Conservation (phyloP, 1,140 invertebrate species). For the Tachypleus tridentatus region DNA sequence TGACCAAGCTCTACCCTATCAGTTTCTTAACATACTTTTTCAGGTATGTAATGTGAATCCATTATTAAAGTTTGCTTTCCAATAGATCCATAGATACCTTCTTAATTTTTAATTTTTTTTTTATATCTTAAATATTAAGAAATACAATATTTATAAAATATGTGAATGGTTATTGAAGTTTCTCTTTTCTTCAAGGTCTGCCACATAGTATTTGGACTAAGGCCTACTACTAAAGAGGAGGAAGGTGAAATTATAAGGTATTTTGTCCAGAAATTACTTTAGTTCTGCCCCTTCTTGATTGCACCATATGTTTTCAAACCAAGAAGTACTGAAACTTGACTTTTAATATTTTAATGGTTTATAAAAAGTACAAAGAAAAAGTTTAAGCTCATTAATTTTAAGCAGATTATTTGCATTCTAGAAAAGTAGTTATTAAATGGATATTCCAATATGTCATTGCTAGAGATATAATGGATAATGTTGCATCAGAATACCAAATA, state of each 20-base stretch:
- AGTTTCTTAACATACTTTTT: constrained; percentile 62
- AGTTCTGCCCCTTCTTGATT: no score
- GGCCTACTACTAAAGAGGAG: constrained; percentile 60
- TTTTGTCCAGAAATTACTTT: neutral
- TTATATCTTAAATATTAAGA: neutral
- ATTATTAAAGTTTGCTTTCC: neutral
- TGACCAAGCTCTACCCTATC: constrained; percentile 50
- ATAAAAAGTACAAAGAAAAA: no score
- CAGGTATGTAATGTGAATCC: constrained; percentile 36
- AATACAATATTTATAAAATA: no score
- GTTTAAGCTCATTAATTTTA: no score
- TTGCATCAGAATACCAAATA: no score
- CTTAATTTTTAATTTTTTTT: constrained; percentile 2
- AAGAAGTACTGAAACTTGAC: no score
- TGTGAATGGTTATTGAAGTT: neutral
- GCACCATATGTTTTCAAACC: no score
- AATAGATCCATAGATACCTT: neutral
- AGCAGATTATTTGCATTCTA: no score
- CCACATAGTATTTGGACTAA: constrained; percentile 71
- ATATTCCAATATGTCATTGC: no score
- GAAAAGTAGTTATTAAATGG: no score
- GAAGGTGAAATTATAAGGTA: constrained; percentile 63
- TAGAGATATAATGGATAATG: no score
- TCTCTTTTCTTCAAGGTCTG: constrained; percentile 48
- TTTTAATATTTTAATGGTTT: no score